These are phyloP conservation scores for Porites rus DNA, from an alignment of 92 coral and sea anemone species.

Conservation along the genomic window DNA sequence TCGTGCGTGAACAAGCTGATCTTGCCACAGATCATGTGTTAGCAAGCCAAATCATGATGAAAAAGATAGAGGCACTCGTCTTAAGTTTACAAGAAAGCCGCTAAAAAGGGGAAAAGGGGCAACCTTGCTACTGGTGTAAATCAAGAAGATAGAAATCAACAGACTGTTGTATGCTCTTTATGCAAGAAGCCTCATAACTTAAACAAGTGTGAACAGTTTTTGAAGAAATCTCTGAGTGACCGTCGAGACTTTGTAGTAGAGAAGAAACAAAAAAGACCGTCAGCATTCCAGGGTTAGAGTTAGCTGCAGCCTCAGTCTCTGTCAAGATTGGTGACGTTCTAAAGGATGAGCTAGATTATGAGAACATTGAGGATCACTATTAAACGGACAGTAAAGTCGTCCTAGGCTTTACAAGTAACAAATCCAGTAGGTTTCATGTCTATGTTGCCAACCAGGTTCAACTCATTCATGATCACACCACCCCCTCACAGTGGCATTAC, in stretches of 20 bases:
- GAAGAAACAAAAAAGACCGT: slow-evolving; percentile 36
- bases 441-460: slow-evolving; percentile 67
- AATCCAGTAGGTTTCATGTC: slow-evolving; percentile 59
- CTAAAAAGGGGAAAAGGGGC: too few species aligned
- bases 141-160: slow-evolving; percentile 1
- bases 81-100: too few species aligned
- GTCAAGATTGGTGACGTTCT: slow-evolving; percentile 49
- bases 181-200: slow-evolving; percentile 69
- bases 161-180: slow-evolving; percentile 40
- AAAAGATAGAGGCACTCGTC: not conserved
- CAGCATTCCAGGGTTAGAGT: slow-evolving; percentile 62
- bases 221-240: slow-evolving; percentile 58
- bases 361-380: slow-evolving; percentile 28
- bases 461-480: slow-evolving; percentile 49
- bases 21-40: slow-evolving; percentile 60
- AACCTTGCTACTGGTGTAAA: not conserved
- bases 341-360: too few species aligned
- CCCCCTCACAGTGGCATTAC: slow-evolving; percentile 68
- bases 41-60: not conserved
- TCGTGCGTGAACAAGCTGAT: slow-evolving; percentile 62
- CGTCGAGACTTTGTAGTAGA: slow-evolving; percentile 62
- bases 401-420: slow-evolving; percentile 66
- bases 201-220: slow-evolving; percentile 54
- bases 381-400: slow-evolving; percentile 75
- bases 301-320: slow-evolving; percentile 68